A percentile compares a stretch with the other conserved stretches of the same genome.
Evolutionary conservation across 2,797 vertebrate genomes (phyloP).

Genomic region (Helicolenus hilgendorfi): DNA sequence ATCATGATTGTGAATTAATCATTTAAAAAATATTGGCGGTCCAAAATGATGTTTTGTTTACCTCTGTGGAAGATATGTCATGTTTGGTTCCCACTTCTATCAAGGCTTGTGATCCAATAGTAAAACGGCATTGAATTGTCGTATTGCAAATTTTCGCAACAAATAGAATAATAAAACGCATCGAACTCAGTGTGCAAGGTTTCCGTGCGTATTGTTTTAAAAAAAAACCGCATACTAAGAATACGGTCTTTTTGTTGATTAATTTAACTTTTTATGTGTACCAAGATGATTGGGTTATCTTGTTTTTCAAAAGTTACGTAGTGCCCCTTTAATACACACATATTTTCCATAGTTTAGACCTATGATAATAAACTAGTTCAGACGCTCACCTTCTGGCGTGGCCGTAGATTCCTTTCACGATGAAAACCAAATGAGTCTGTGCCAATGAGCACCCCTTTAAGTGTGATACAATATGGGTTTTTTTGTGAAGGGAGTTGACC

Average conservation of each 20-base stretch:
- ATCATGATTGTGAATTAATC: too few relatives aligned
- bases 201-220: too few relatives aligned
- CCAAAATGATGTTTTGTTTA: too few relatives aligned
- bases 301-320: background rate
- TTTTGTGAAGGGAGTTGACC: background rate
- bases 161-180: too few relatives aligned
- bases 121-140: too few relatives aligned
- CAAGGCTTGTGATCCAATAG: too few relatives aligned
- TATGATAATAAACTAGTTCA: background rate
- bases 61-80: too few relatives aligned
- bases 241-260: fast-evolving
- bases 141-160: background rate
- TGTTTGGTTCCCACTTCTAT: too few relatives aligned
- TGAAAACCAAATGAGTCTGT: background rate
- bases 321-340: background rate
- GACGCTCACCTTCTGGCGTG: constrained; percentile 52
- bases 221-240: too few relatives aligned
- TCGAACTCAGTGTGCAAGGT: too few relatives aligned
- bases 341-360: background rate
- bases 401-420: background rate
- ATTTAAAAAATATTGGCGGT: too few relatives aligned
- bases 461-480: background rate
- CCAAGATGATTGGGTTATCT: background rate
- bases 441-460: background rate
- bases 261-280: background rate